Evolutionary conservation across 2,888 invertebrate genomes (phyloP).

Genomic region (Geotrupes spiniger): DNA sequence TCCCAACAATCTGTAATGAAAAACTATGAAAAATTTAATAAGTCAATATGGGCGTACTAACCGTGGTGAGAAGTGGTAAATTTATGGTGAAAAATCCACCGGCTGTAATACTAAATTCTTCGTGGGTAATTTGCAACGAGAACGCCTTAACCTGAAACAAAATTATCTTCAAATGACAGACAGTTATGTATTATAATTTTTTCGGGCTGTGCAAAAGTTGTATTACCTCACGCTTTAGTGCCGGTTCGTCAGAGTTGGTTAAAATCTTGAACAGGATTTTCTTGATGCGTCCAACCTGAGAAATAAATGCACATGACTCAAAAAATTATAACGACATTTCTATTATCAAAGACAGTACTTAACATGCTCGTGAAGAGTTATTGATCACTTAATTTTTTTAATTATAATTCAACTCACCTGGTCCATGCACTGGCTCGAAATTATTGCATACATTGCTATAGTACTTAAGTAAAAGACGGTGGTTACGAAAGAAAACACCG

Average conservation of each 20-base stretch:
- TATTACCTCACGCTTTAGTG: background rate
- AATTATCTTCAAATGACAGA: background rate
- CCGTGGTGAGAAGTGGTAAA: no score
- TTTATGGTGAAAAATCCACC: background rate
- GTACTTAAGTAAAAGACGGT: no score
- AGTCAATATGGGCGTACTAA: no score
- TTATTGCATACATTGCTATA: no score
- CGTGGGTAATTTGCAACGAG: background rate
- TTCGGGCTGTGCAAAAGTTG: no score
- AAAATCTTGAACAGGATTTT: background rate
- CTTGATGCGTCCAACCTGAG: background rate
- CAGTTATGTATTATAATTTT: background rate
- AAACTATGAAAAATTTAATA: background rate
- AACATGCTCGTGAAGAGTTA: no score
- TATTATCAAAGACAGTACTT: background rate
- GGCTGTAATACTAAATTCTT: background rate
- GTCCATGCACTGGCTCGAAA: no score
- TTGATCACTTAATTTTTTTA: no score
- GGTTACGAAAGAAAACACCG: no score
- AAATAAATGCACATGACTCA: no score
- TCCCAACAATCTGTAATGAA: background rate
- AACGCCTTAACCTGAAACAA: background rate
- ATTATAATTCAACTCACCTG: background rate
- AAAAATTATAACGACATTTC: background rate
- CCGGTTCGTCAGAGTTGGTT: background rate